These are phyloP conservation scores for Nestor notabilis DNA, from an alignment of 2,113 vertebrate species.

Conservation along the genomic window DNA sequence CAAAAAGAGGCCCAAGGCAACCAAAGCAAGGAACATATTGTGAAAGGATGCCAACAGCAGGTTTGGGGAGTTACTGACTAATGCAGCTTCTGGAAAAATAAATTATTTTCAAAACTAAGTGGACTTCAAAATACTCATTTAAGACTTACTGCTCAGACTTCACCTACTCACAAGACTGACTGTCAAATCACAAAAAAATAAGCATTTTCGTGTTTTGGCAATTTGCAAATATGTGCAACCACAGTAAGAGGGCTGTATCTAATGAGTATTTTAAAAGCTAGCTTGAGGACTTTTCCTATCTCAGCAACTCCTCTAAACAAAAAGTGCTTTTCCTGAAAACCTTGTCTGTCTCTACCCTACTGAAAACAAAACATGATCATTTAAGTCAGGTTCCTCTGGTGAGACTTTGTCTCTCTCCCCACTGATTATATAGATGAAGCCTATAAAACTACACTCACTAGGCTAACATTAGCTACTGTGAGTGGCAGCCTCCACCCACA, in stretches of 20 bases:
- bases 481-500: neutral
- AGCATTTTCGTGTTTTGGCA: neutral
- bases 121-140: neutral
- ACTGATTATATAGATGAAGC: neutral
- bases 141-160: neutral
- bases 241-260: neutral
- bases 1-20: neutral
- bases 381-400: neutral
- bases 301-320: neutral
- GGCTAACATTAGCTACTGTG: neutral
- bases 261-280: neutral
- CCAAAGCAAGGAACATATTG: neutral
- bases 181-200: neutral
- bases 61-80: neutral
- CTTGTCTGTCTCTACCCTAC: neutral
- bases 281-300: neutral
- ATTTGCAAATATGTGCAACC: neutral
- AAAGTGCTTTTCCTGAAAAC: neutral
- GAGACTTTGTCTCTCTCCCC: neutral
- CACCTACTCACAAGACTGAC: neutral
- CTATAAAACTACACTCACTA: neutral
- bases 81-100: neutral
- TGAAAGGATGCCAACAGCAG: neutral
- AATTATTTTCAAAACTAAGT: neutral
- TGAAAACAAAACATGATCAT: neutral